A percentile compares a stretch with the other conserved stretches of the same genome.
Evolutionary conservation across 2,113 vertebrate species (phyloP).

Genomic region (Anser brachyrhynchus): DNA sequence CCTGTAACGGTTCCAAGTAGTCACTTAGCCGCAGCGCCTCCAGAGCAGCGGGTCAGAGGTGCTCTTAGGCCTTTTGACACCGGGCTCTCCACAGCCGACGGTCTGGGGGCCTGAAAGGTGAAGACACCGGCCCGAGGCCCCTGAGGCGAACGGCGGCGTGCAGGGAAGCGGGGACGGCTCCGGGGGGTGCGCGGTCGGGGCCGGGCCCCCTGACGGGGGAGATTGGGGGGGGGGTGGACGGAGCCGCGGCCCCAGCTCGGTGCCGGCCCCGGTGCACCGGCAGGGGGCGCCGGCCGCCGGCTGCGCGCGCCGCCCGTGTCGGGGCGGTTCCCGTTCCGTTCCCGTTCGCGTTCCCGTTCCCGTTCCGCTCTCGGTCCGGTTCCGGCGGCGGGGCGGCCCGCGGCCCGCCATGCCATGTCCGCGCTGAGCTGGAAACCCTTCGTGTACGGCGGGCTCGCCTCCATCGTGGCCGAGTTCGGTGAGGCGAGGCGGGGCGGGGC

Average conservation of each 20-base stretch:
- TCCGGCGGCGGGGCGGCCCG: background rate
- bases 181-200: background rate
- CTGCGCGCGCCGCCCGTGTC: no score
- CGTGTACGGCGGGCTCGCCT: slow-evolving; percentile 95
- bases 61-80: background rate
- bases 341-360: no score
- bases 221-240: no score
- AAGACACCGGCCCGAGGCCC: no score
- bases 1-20: background rate
- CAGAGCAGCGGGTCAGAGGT: background rate
- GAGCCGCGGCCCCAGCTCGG: no score
- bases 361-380: background rate
- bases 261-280: no score
- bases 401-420: slow-evolving; percentile 82
- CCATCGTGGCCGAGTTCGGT: slow-evolving; percentile 96
- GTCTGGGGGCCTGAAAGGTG: background rate
- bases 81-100: background rate
- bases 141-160: background rate
- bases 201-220: no score
- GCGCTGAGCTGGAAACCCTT: slow-evolving; percentile 96
- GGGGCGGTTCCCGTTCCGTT: no score
- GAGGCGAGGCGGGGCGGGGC: slow-evolving; percentile 6
- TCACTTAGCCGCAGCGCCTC: background rate
- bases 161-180: background rate
- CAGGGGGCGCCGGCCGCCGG: no score